phyloP scores from a whole-genome alignment of 2,888 invertebrate species.

The Suillia variegata region DNA sequence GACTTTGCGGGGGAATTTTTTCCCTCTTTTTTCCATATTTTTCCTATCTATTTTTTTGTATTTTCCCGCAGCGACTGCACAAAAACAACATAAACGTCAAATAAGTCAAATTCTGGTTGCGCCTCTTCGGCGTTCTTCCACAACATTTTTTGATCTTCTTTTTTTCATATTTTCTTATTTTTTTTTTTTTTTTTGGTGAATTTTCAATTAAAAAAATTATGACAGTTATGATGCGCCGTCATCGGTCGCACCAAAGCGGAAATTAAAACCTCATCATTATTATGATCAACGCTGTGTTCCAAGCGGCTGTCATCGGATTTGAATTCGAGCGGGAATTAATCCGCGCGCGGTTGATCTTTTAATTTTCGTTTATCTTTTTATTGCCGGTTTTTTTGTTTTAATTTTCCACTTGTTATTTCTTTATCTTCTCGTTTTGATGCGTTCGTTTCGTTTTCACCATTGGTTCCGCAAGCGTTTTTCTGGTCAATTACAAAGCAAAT shows the following conservation, averaged over 20 bases:
- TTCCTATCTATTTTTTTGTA: too few relatives aligned
- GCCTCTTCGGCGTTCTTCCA: too few relatives aligned
- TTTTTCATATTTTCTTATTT: neutral
- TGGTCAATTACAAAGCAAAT: neutral
- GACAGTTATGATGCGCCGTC: slow-evolving; percentile 1
- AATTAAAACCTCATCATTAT: neutral
- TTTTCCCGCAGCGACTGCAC: slow-evolving; percentile 8
- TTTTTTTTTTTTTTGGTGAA: neutral
- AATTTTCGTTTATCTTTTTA: neutral
- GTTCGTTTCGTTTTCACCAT: too few relatives aligned
- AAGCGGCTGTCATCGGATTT: neutral
- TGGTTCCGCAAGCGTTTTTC: slow-evolving; percentile 1
- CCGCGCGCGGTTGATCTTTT: neutral
- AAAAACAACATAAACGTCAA: slow-evolving; percentile 46
- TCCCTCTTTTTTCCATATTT: neutral
- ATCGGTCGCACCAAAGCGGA: neutral
- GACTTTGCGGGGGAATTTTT: slow-evolving; percentile 2
- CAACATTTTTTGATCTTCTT: too few relatives aligned
- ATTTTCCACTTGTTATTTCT: neutral
- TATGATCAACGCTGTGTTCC: neutral
- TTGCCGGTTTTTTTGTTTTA: neutral
- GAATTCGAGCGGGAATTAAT: neutral
- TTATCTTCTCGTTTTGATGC: neutral
- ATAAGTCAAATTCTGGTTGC: slow-evolving; percentile 39
- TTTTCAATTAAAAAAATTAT: slow-evolving; percentile 4